phyloP scores from a whole-genome alignment of 2,113 vertebrate species.

The Notothenia coriiceps region DNA sequence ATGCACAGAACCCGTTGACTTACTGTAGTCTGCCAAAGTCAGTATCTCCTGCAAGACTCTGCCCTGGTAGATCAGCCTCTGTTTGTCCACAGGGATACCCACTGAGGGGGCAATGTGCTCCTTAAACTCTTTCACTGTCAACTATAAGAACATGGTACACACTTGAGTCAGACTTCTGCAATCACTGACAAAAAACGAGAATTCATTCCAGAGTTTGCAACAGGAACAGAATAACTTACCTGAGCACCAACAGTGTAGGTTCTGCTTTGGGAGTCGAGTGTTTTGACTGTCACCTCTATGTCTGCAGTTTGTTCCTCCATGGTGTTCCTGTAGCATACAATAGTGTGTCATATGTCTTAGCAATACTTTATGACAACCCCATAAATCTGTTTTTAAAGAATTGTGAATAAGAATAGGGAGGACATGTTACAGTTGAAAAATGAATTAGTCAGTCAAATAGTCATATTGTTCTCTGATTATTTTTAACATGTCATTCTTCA shows the following conservation, averaged over 20 bases:
- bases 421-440: background rate
- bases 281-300: conserved; percentile 93
- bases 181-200: background rate
- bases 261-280: conserved; percentile 92
- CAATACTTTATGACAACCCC: background rate
- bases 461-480: no score
- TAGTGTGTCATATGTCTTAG: background rate
- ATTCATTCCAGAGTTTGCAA: background rate
- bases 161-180: background rate
- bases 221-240: conserved; percentile 76
- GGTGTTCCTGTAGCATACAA: conserved; percentile 43
- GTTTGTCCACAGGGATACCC: conserved; percentile 91
- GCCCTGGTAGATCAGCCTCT: conserved; percentile 94
- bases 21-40: conserved; percentile 93
- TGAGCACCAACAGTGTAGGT: conserved; percentile 90
- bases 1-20: conserved; percentile 51
- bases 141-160: conserved; percentile 71
- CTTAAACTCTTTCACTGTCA: conserved; percentile 94
- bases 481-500: background rate
- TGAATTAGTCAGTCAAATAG: no score
- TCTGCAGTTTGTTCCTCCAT: conserved; percentile 87
- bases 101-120: conserved; percentile 91
- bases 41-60: conserved; percentile 93
- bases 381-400: background rate
- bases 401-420: background rate